Percentiles rank a stretch among this genome's conserved stretches.
phyloP scores from a whole-genome alignment of 2,113 vertebrate species.

The Sarotherodon lohbergeri region DNA sequence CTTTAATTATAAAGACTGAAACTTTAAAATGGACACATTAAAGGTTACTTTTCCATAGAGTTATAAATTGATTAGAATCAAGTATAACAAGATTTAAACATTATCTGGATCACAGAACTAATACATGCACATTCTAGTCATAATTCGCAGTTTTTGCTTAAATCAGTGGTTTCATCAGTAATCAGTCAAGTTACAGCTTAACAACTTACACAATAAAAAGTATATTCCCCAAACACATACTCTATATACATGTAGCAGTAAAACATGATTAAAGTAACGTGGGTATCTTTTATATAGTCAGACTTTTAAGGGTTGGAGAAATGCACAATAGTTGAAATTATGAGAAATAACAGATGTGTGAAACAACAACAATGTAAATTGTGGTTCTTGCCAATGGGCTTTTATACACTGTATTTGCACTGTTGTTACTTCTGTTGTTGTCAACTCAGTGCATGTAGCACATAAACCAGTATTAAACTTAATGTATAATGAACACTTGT shows the following conservation, averaged over 20 bases:
- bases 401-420: background rate
- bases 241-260: background rate
- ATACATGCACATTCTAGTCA: background rate
- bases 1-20: background rate
- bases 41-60: background rate
- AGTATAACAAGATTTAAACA: background rate
- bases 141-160: background rate
- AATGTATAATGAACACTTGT: background rate
- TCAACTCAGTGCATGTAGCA: background rate
- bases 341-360: background rate
- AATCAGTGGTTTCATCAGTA: rapidly evolving
- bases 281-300: background rate
- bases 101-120: background rate
- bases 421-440: background rate
- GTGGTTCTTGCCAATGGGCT: rapidly evolving
- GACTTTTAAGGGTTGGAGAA: background rate
- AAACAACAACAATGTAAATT: background rate
- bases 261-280: background rate
- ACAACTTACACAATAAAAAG: background rate
- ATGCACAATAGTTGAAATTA: background rate
- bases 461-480: background rate
- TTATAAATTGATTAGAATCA: background rate
- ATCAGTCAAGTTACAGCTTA: background rate
- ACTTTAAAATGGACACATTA: background rate
- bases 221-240: background rate